Base-by-base conservation (phyloP, 2,888 invertebrate genomes). In the Lapara coniferarum region DNA sequence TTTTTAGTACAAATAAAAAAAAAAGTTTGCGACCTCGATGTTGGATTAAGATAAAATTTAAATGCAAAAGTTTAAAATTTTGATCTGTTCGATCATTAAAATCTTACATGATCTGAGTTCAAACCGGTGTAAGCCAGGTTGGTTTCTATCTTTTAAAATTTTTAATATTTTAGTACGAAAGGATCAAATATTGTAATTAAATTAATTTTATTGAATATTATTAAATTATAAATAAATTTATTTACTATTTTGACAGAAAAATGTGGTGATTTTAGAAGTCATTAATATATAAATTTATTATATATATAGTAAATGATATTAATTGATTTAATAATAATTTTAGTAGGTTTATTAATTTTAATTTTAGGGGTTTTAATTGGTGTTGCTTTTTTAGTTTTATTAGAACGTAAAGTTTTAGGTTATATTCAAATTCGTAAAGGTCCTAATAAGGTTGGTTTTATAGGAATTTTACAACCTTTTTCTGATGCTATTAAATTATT, bases 31-130 rank as follows among this genome's bases (percentile, higher is more conserved):
- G 96, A 97, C 96, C 96, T 97, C 97, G 96, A 97, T 97, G 97
- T 97, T 97, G 97, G 96, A 97, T 96, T 96, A 96, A 96, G 94
- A 93, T 94, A 92, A 94, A 95, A 91, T 92, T 94, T 94, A 92
- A 94, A 95, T 94, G 96, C 84, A 96, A 95, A 89, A 91, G 94
- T 94, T 95, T 93, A 94, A 93, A 91, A 92, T 95, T 81, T 96
- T 95, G 94, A 95, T 96, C 96, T 96, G 96, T 96, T 96, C 96
- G 96, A 96, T 96, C 95, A 95, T 96, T 96, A 95, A 96, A 95
- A 95, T 95, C 95, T 96, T 96, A 96, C 96, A 96, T 96, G 96
- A 97, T 96, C 96, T 97, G 96, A 97, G 96, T 97, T 97, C 95
- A 97, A 95, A 96, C 96, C 96, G 96, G 96, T 93, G 96, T 96